Evolutionary conservation across 2,113 vertebrate genomes (phyloP).

Genomic region (Onychostoma macrolepis): DNA sequence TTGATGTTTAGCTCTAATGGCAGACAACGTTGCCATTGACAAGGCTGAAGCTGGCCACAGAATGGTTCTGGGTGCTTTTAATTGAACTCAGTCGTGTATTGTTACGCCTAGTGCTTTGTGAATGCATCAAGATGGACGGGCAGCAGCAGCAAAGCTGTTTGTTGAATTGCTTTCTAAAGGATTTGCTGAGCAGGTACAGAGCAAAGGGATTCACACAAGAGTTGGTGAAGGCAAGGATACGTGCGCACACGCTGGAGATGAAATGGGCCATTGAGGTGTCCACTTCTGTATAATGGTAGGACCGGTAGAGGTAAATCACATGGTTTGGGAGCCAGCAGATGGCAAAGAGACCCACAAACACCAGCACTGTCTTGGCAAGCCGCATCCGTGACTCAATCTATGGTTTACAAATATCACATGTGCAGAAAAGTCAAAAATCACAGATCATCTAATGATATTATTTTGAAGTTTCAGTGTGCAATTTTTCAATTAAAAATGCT

Average conservation of each 20-base stretch:
- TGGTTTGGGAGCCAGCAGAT: slow-evolving; percentile 97
- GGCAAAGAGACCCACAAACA: slow-evolving; percentile 94
- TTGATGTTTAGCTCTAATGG: slow-evolving; percentile 73
- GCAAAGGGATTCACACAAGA: slow-evolving; percentile 96
- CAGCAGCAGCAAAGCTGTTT: slow-evolving; percentile 89
- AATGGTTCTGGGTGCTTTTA: slow-evolving; percentile 86
- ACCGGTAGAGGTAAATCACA: slow-evolving; percentile 92
- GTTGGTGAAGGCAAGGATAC: slow-evolving; percentile 93
- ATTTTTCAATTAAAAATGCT: no score
- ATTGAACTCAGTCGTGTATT: slow-evolving; percentile 86
- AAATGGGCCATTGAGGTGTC: slow-evolving; percentile 92
- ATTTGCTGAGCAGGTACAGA: slow-evolving; percentile 93
- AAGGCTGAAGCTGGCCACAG: slow-evolving; percentile 83
- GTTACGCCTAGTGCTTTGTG: slow-evolving; percentile 76
- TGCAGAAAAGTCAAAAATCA: not conserved
- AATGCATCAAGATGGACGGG: slow-evolving; percentile 64
- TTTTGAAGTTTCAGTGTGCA: not conserved
- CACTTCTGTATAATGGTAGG: slow-evolving; percentile 92
- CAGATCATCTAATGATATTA: not conserved
- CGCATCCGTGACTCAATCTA: slow-evolving; percentile 95
- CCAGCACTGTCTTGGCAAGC: slow-evolving; percentile 92
- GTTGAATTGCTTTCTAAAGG: slow-evolving; percentile 94
- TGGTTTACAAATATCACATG: slow-evolving; percentile 11
- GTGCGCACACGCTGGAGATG: slow-evolving; percentile 85
- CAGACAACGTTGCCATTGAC: slow-evolving; percentile 81